These are phyloP conservation scores for Triplophysa dalaica DNA, from an alignment of 2,113 vertebrate species.

Conservation along the genomic window DNA sequence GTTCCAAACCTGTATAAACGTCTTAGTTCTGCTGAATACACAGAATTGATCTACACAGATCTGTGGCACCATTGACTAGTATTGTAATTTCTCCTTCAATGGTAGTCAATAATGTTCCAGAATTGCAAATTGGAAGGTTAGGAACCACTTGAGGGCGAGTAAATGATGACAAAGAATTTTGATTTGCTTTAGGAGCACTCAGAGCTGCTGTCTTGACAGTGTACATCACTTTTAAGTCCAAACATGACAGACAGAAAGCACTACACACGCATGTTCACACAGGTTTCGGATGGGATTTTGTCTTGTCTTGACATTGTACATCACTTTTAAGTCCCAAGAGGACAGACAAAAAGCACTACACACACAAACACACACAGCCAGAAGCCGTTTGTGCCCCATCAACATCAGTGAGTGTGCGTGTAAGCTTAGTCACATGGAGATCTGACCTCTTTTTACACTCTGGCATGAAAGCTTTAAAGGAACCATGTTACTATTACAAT, in stretches of 20 bases:
- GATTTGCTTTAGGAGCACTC: too few species aligned
- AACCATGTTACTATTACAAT: too few species aligned
- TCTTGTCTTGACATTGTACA: neutral
- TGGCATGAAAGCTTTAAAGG: neutral
- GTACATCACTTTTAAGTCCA: conserved; percentile 2
- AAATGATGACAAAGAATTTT: too few species aligned
- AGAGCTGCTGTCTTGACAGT: neutral
- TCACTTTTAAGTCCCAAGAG: conserved; percentile 17
- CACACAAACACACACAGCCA: neutral
- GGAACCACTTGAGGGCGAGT: too few species aligned
- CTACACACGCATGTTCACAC: neutral
- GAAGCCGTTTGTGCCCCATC: conserved; percentile 2
- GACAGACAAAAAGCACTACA: neutral
- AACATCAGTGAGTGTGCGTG: conserved; percentile 3
- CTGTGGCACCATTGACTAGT: too few species aligned
- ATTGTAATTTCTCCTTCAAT: too few species aligned
- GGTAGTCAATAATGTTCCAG: too few species aligned
- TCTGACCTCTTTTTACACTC: conserved; percentile 43
- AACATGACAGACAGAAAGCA: neutral
- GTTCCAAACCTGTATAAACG: too few species aligned
- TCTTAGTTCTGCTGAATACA: too few species aligned
- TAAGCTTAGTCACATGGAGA: conserved; percentile 16
- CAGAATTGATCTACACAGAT: too few species aligned
- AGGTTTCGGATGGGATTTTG: neutral
- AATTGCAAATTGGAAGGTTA: too few species aligned